Evolutionary conservation across 2,113 vertebrate species (phyloP).

Genomic region (Perognathus longimembris): DNA sequence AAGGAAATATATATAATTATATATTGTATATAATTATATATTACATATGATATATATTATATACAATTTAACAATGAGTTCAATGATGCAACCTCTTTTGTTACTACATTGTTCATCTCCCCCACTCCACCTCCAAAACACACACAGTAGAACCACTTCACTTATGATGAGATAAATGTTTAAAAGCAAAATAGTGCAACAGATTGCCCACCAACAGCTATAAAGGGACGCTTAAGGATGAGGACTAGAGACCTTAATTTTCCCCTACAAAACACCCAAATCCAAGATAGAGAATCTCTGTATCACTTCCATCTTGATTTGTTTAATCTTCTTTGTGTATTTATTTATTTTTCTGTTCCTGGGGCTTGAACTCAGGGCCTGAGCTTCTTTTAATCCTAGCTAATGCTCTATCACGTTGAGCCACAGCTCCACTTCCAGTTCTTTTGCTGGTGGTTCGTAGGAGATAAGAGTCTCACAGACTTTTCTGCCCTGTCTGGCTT

Average conservation of each 20-base stretch:
- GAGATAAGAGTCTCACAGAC: too few species aligned
- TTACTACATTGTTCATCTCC: not conserved
- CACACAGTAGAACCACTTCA: not conserved
- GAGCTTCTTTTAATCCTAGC: too few species aligned
- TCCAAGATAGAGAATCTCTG: not conserved
- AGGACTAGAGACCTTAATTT: slow-evolving; percentile 34
- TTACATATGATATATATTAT: too few species aligned
- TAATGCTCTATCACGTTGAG: too few species aligned
- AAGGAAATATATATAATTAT: slow-evolving; percentile 67
- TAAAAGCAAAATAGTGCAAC: not conserved
- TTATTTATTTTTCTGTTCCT: too few species aligned
- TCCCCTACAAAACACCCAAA: slow-evolving; percentile 31
- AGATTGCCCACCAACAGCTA: slow-evolving; percentile 44
- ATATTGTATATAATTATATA: too few species aligned
- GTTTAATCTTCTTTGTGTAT: too few species aligned
- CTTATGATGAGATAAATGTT: slow-evolving; percentile 52
- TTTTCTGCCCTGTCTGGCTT: too few species aligned
- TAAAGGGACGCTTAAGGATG: slow-evolving; percentile 8
- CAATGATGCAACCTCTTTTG: slow-evolving; percentile 31
- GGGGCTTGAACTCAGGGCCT: too few species aligned
- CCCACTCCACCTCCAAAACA: not conserved
- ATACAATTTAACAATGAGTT: slow-evolving; percentile 68
- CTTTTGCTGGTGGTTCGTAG: too few species aligned
- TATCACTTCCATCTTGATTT: not conserved
- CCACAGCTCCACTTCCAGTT: too few species aligned